Conservation (phyloP, 37 sponge, comb jelly and placozoan genomes). For the Oopsacas minuta region DNA sequence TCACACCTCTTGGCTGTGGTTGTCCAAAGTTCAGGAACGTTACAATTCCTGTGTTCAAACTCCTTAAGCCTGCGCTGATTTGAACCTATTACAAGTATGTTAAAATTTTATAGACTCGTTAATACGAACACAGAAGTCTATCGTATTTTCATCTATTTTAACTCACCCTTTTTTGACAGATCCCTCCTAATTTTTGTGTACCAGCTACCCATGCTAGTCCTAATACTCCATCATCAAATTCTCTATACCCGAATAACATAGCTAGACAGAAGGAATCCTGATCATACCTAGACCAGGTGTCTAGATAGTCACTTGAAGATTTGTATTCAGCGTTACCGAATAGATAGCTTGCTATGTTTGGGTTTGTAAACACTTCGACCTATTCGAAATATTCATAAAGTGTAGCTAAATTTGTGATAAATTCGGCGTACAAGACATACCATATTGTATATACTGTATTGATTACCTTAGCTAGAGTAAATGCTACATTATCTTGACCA, state of each 20-base stretch:
- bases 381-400: neutral
- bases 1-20: conserved; percentile 26
- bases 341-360: neutral
- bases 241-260: conserved; percentile 33
- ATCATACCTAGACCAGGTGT: conserved; percentile 20
- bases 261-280: conserved; percentile 43
- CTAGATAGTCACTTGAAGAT: neutral
- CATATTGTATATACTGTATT: conserved; percentile 19
- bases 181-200: conserved; percentile 47
- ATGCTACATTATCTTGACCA: conserved; percentile 21
- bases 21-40: conserved; percentile 43
- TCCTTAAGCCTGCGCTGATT: conserved; percentile 25
- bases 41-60: conserved; percentile 45
- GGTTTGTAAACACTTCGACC: neutral
- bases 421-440: neutral
- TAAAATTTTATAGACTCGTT: too few species aligned
- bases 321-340: neutral
- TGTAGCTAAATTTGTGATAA: neutral
- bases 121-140: too few species aligned
- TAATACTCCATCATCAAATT: conserved; percentile 38
- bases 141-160: too few species aligned
- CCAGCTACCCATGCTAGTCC: conserved; percentile 65
- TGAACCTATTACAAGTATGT: neutral
- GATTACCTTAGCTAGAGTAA: neutral
- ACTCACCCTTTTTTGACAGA: conserved; percentile 44